Evolutionary conservation across 1,140 invertebrate genomes (phyloP), one percentile per base, ranked within the genome.

Genomic region (Cydia strobilella): DNA sequence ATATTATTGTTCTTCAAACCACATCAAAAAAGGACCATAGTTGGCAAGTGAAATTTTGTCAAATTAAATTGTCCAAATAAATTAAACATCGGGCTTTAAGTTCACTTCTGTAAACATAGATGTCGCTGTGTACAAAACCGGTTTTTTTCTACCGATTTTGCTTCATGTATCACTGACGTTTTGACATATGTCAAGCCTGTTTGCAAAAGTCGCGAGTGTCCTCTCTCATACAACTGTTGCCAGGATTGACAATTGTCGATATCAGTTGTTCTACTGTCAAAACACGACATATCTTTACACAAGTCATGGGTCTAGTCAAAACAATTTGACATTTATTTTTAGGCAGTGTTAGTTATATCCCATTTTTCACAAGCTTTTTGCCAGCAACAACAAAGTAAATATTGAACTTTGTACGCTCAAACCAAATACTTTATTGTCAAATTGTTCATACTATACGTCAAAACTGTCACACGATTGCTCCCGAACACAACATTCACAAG

Each of bases 1-100:
- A 13, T 27, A 63, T 63, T 69, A 35, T 72, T 72, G 71, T 72
- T 72, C 39, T 48, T 48, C 71, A 27, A 72, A 48, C 45, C 39
- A 15, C 0, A 72, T 18, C 69, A 42, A 72, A 51, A 72, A 72
- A 72, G 45, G 71, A 72, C 71, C 42, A 45, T 72, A 72, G 18
- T 39, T 69, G 65, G 65, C 65, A 69, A 69, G 65, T 69, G 65
- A 69, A 69, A 42, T 66, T 66, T 66, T n/a, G 65, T 69, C 65
- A 69, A 69, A 69, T 42, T 3, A 69, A 35, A 51, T 51, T 18
- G 27, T 18, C 31, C 31, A 31, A 39, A 69, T 69, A 18, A 35
- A 31, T 65, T 35, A 65, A 65, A 65, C 23, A 23, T 59, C 31
- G 31, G 65, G 65, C 65, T 20, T 35, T 39, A 35, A 35, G 27